These are phyloP conservation scores for Galaxias olidus DNA, from an alignment of 2,797 vertebrate genomes.

Conservation along the genomic window DNA sequence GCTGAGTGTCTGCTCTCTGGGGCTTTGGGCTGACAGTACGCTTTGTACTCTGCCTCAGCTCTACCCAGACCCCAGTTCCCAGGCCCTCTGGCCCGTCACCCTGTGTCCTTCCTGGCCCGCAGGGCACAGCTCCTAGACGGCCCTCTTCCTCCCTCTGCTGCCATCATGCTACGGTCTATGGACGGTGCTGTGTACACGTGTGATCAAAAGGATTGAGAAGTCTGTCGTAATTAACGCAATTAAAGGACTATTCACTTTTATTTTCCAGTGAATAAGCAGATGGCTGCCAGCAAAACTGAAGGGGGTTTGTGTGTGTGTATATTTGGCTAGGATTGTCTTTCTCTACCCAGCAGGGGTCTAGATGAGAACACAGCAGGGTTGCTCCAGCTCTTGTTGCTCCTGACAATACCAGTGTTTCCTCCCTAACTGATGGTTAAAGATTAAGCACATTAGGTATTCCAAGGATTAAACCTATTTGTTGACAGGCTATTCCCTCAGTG, in stretches of 20 bases:
- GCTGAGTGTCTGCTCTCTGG: slow-evolving; percentile 12
- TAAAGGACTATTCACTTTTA: too few relatives aligned
- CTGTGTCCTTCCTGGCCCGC: background rate
- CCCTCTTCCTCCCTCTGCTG: slow-evolving; percentile 35
- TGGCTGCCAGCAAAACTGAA: background rate
- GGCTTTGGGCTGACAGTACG: background rate
- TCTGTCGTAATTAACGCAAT: too few relatives aligned
- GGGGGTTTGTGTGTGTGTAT: slow-evolving; percentile 14
- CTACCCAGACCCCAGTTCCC: background rate
- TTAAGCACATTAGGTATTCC: background rate
- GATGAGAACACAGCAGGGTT: slow-evolving; percentile 8
- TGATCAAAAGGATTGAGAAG: too few relatives aligned
- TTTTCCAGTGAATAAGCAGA: too few relatives aligned
- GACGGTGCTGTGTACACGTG: too few relatives aligned
- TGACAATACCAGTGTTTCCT: slow-evolving; percentile 26
- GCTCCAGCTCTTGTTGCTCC: slow-evolving; percentile 9
- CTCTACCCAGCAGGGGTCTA: slow-evolving; percentile 5
- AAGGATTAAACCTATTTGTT: background rate
- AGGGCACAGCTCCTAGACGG: background rate
- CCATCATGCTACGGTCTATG: too few relatives aligned
- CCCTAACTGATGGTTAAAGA: slow-evolving; percentile 19
- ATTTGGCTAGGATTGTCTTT: background rate
- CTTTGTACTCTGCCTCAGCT: slow-evolving; percentile 7
- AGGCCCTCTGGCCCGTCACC: background rate
- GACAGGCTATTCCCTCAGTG: too few relatives aligned